These are phyloP conservation scores for Eilema depressum DNA, from an alignment of 2,888 invertebrate genomes.

Conservation along the genomic window DNA sequence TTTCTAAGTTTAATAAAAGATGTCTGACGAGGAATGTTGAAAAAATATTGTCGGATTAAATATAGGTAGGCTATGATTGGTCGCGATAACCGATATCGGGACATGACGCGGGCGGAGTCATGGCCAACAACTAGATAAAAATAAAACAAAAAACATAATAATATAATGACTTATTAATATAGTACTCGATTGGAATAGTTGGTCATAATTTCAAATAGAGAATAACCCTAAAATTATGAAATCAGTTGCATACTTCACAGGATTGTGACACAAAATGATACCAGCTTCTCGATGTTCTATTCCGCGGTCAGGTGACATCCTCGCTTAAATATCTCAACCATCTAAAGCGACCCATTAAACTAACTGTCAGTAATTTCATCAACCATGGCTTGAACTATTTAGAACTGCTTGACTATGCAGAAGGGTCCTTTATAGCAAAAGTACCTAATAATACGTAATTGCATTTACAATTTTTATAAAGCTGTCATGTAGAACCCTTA, in stretches of 20 bases:
- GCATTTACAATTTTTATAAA: constrained; percentile 41
- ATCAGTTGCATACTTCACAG: too few relatives aligned
- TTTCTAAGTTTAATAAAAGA: constrained; percentile 21
- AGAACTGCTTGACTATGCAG: constrained; percentile 23
- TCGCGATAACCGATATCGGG: too few relatives aligned
- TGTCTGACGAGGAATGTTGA: constrained; percentile 15
- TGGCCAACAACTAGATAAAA: too few relatives aligned
- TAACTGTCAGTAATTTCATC: constrained; percentile 20
- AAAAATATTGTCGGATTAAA: constrained; percentile 25
- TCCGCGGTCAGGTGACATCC: neutral
- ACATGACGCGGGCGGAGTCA: too few relatives aligned
- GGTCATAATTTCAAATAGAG: too few relatives aligned
- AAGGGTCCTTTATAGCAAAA: constrained; percentile 21
- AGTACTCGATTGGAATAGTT: too few relatives aligned
- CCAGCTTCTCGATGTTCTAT: neutral
- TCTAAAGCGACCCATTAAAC: constrained; percentile 9
- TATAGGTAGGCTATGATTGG: too few relatives aligned
- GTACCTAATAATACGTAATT: constrained; percentile 46
- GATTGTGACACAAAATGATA: too few relatives aligned
- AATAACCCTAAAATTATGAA: too few relatives aligned
- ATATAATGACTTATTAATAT: too few relatives aligned
- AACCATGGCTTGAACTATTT: constrained; percentile 19
- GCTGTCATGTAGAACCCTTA: constrained; percentile 4
- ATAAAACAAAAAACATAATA: too few relatives aligned
- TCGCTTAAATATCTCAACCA: neutral